Evolutionary conservation across 35 echinoderm and acorn worm genomes (phyloP).

Genomic region (Strongylocentrotus purpuratus): DNA sequence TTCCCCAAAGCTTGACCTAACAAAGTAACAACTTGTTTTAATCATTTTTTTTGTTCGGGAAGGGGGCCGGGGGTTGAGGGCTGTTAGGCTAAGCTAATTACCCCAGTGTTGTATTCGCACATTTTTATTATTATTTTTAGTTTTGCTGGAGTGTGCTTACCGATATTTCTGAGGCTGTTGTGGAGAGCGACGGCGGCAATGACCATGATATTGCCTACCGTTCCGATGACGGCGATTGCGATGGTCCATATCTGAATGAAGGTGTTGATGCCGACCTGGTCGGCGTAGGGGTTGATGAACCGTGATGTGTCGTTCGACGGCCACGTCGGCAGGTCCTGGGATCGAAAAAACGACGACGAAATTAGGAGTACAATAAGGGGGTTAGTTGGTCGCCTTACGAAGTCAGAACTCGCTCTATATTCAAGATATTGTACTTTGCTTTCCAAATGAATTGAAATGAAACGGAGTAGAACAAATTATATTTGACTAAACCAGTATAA

Average conservation of each 20-base stretch:
- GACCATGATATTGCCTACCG: slow-evolving; percentile 27
- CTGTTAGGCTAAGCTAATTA: neutral
- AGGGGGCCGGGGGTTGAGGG: no score
- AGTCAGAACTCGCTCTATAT: no score
- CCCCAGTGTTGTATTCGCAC: neutral
- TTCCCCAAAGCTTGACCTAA: no score
- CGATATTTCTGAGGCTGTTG: slow-evolving; percentile 33
- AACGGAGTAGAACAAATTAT: no score
- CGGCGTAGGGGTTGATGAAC: slow-evolving; percentile 18
- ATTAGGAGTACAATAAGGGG: no score
- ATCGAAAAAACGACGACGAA: neutral
- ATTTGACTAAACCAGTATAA: no score
- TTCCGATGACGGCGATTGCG: neutral
- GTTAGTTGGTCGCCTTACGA: no score
- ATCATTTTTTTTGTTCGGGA: no score
- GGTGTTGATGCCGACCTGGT: slow-evolving; percentile 17
- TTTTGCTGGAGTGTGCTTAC: neutral
- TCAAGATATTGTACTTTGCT: no score
- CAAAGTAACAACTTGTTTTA: no score
- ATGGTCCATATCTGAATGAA: slow-evolving; percentile 29
- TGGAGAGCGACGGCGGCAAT: slow-evolving; percentile 30
- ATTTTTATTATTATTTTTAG: neutral
- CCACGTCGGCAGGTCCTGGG: neutral
- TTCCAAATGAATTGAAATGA: no score
- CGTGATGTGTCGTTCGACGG: neutral